These are phyloP conservation scores for Dermatemys mawii DNA, from an alignment of 2,113 vertebrate genomes.

Conservation along the genomic window DNA sequence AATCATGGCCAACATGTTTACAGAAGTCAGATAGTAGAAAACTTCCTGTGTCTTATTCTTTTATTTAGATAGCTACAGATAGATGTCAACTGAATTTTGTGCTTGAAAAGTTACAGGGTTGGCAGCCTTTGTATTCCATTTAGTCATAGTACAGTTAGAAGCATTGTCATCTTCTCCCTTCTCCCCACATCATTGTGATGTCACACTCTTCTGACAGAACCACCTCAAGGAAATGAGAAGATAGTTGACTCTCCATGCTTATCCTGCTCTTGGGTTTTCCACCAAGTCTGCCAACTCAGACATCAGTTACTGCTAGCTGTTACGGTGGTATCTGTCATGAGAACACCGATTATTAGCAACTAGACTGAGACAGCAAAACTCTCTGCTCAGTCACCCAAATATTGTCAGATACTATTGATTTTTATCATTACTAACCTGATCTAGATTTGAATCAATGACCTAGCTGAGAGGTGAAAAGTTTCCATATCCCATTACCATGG, in stretches of 20 bases:
- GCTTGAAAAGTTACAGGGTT: neutral
- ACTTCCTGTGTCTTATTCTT: neutral
- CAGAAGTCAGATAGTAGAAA: neutral
- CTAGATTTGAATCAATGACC: neutral
- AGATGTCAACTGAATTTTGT: rapidly evolving
- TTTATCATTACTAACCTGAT: neutral
- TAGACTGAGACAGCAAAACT: neutral
- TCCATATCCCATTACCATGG: neutral
- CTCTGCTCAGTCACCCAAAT: neutral
- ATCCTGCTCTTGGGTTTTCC: neutral
- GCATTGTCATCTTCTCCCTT: neutral
- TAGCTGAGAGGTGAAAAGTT: neutral
- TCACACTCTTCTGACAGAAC: neutral
- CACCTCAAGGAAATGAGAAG: neutral
- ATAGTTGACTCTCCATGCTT: neutral
- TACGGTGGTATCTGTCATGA: neutral
- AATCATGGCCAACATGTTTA: neutral
- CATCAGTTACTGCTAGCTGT: neutral
- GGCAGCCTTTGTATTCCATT: neutral
- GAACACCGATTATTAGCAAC: neutral
- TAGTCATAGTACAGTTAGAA: neutral
- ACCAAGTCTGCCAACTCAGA: neutral
- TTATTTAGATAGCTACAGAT: rapidly evolving
- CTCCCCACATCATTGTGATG: neutral
- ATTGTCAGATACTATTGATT: neutral